Base-by-base conservation (phyloP, 2,797 vertebrate genomes). In the Mycteria americana region DNA sequence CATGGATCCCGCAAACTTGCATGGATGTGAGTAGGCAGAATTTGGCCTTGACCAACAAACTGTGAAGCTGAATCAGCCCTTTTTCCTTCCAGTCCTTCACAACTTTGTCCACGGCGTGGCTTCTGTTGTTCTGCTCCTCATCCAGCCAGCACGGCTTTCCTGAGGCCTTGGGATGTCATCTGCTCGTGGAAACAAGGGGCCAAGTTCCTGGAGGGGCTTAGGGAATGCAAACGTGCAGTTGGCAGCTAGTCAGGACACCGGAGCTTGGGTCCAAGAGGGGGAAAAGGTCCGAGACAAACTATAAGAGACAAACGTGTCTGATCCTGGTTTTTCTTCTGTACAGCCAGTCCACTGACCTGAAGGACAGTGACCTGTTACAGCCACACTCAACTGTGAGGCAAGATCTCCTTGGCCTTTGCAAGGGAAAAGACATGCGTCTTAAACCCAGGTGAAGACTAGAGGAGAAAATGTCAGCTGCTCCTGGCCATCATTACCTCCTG, bases 41-140 rank as follows among this genome's bases (percentile, higher is more conserved):
- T 82, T 83, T 83, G 80, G 76, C 77, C 76, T 79, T 68, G 74
- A 73, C 63, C 54, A 76, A 50, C 13, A 65, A 76, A 62, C 25
- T 80, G 30, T 68, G 77, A 80, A 77, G 93, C 88, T 91, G 85
- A 94, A 84, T 87, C 85, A 93, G 69, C 85, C 69, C 60, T 95
- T 94, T 88, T 67, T 60, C 50, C 46, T 84, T 68, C 27, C 39
- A 76, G 50, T 73, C 60, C 70, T 74, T 86, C 56, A n/a, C 37
- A 73, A 17, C 54, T 68, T 87, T 51, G 46, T 92, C 78, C 46
- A 69, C 0, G 2, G 65, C 78, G 77, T 62, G 41, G 41, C 41
- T 89, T 83, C 46, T 45, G 35, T 37, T 53, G 25, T 50, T 72
- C 81, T 79, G 9, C 45, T 81, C 35, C 31, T 86, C n/a, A 64